Evolutionary conservation across 2,797 vertebrate species (phyloP).

Genomic region (Syngnathus rostellatus): DNA sequence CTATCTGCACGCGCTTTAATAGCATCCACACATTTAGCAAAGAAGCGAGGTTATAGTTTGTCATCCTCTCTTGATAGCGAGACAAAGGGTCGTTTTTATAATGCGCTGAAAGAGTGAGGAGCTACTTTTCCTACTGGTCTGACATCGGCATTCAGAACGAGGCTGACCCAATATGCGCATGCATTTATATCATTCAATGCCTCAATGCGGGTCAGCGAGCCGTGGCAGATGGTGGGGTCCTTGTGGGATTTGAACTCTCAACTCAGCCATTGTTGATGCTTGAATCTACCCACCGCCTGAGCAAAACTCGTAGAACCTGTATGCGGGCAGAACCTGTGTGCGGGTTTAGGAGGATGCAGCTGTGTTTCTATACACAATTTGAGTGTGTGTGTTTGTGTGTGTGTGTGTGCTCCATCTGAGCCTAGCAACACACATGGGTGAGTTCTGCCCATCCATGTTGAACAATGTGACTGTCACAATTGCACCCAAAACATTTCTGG

Average conservation of each 20-base stretch:
- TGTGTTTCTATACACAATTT: background rate
- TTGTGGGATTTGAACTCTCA: conserved; percentile 44
- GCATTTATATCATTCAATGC: conserved; percentile 12
- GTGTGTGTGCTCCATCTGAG: conserved; percentile 27
- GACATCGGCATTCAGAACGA: background rate
- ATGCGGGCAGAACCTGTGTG: conserved; percentile 22
- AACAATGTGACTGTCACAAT: conserved; percentile 24
- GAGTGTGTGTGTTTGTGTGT: conserved; percentile 1
- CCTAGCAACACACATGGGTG: conserved; percentile 35
- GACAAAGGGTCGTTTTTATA: background rate
- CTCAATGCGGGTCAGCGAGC: conserved; percentile 32
- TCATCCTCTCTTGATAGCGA: background rate
- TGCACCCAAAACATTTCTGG: background rate
- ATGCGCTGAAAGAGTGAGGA: background rate
- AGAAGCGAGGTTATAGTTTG: background rate
- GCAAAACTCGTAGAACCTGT: background rate
- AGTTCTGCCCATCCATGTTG: conserved; percentile 28
- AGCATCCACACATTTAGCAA: background rate
- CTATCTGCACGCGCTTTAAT: background rate
- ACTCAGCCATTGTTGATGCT: conserved; percentile 35
- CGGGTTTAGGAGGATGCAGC: background rate
- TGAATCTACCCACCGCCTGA: conserved; percentile 30
- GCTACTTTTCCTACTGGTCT: background rate
- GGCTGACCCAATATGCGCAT: background rate
- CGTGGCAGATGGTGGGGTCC: conserved; percentile 29